A percentile compares a stretch with the other conserved stretches of the same genome.
phyloP scores from a whole-genome alignment of 2,888 invertebrate species.

The Laothoe populi region DNA sequence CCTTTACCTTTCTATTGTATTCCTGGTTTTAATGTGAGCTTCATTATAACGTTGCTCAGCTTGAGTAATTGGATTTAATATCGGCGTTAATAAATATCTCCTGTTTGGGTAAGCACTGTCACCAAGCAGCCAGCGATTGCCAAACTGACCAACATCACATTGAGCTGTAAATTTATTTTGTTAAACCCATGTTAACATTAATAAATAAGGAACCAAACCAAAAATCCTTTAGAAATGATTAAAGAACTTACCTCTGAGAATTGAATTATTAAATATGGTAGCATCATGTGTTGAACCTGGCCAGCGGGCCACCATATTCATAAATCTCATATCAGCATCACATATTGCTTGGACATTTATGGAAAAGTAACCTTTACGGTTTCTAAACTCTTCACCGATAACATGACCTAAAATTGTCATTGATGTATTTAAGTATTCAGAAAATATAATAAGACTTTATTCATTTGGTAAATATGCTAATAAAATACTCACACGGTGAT shows the following conservation, averaged over 20 bases:
- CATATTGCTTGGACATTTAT: slow-evolving; percentile 9
- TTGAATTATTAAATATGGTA: slow-evolving; percentile 25
- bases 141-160: slow-evolving; percentile 34
- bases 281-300: slow-evolving; percentile 24
- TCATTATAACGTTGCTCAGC: slow-evolving; percentile 33
- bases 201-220: slow-evolving; percentile 1
- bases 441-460: not conserved
- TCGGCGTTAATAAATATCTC: slow-evolving; percentile 34
- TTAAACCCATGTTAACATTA: not conserved
- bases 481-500: slow-evolving; percentile 38
- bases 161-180: slow-evolving; percentile 31
- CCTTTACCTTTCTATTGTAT: slow-evolving; percentile 39
- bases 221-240: slow-evolving; percentile 4
- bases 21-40: slow-evolving; percentile 34
- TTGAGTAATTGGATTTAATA: slow-evolving; percentile 27
- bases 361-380: slow-evolving; percentile 9
- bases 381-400: slow-evolving; percentile 13
- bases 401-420: slow-evolving; percentile 1
- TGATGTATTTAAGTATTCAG: not conserved
- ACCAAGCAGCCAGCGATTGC: slow-evolving; percentile 34
- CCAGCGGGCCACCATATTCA: slow-evolving; percentile 24
- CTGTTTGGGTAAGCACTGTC: slow-evolving; percentile 35
- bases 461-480: not conserved
- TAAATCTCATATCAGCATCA: slow-evolving; percentile 18
- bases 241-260: slow-evolving; percentile 19